Evolutionary conservation across 1,140 invertebrate species (phyloP).

Genomic region (Nixonia krombeini): DNA sequence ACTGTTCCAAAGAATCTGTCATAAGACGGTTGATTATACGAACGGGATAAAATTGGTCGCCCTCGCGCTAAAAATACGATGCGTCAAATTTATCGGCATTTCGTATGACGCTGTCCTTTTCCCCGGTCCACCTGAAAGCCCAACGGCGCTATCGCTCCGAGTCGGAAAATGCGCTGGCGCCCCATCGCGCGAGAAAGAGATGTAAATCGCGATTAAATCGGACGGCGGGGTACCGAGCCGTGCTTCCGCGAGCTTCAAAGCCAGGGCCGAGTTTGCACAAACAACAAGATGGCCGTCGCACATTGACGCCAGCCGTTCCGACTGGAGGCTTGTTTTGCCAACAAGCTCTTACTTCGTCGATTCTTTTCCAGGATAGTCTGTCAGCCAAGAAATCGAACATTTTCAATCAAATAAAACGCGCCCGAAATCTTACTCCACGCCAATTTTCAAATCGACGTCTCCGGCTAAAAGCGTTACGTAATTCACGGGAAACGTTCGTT

Average conservation of each 20-base stretch:
- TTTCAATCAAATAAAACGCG: not conserved
- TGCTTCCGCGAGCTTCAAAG: constrained; percentile 53
- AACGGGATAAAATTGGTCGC: no score
- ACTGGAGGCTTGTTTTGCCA: constrained; percentile 63
- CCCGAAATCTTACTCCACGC: not conserved
- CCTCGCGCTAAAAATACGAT: constrained; percentile 21
- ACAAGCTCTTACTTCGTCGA: constrained; percentile 54
- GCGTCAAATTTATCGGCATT: constrained; percentile 19
- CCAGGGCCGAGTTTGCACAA: constrained; percentile 64
- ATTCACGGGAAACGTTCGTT: not conserved
- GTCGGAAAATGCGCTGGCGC: constrained; percentile 40
- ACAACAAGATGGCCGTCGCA: constrained; percentile 68
- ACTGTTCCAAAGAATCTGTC: no score
- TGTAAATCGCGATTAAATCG: constrained; percentile 52
- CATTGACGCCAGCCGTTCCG: constrained; percentile 53
- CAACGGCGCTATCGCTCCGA: constrained; percentile 44
- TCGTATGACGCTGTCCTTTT: constrained; percentile 21
- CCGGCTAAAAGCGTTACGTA: not conserved
- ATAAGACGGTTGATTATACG: no score
- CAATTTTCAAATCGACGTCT: not conserved
- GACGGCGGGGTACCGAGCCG: constrained; percentile 41
- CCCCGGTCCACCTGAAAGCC: constrained; percentile 38
- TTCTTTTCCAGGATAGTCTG: constrained; percentile 46
- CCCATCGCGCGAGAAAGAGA: constrained; percentile 46
- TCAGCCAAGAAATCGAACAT: not conserved